Evolutionary conservation across 35 echinoderm and acorn worm species (phyloP).

Genomic region (Heliocidaris erythrogramma): DNA sequence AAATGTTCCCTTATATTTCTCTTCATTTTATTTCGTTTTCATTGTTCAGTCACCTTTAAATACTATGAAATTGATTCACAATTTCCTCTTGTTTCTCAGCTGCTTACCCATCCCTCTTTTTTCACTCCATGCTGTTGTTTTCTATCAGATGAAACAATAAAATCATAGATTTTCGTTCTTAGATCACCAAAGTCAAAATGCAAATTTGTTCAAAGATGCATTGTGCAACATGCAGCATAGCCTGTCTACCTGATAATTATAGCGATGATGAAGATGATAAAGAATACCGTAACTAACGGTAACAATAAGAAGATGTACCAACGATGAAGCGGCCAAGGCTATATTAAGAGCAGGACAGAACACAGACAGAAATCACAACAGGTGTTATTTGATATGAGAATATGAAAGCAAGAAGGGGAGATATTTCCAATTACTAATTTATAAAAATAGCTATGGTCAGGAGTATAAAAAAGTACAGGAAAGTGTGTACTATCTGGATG

Average conservation of each 20-base stretch:
- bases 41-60: too few relatives aligned
- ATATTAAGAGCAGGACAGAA: background rate
- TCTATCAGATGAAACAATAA: background rate
- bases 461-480: background rate
- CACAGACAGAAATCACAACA: background rate
- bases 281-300: background rate
- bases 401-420: background rate
- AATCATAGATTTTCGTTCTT: background rate
- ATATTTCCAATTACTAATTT: background rate
- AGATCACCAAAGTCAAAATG: background rate
- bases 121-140: background rate
- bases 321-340: conserved; percentile 25
- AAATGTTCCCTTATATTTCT: background rate
- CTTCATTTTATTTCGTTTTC: background rate
- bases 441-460: background rate
- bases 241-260: conserved; percentile 13
- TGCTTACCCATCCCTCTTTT: background rate
- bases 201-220: background rate
- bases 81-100: too few relatives aligned
- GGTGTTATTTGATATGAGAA: background rate
- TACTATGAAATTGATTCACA: too few relatives aligned
- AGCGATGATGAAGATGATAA: conserved; percentile 42
- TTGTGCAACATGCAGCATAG: background rate
- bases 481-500: background rate
- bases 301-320: conserved; percentile 37